phyloP scores from a whole-genome alignment of 30 jellyfish, hydroid and myxozoan species.

The Haliclystus octoradiatus region DNA sequence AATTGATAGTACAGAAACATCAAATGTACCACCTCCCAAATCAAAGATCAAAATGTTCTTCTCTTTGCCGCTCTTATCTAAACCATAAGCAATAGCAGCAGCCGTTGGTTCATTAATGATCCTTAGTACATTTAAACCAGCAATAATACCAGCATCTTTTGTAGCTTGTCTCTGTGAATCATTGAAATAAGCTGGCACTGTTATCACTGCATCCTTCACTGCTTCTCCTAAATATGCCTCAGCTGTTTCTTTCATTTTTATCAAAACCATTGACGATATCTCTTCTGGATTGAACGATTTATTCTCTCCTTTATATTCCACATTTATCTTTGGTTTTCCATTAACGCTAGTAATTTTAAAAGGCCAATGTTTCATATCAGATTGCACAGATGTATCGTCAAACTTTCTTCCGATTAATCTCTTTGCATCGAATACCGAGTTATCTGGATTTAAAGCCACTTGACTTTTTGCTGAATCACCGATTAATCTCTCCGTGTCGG shows the following conservation, averaged over 20 bases:
- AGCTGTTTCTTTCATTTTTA: constrained; percentile 94
- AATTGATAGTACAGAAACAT: constrained; percentile 6
- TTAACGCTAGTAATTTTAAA: constrained; percentile 63
- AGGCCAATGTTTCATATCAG: constrained; percentile 81
- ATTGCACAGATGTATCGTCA: constrained; percentile 33
- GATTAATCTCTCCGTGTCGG: constrained; percentile 44
- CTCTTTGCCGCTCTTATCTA: constrained; percentile 11
- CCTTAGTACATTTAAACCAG: constrained; percentile 21
- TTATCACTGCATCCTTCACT: constrained; percentile 9
- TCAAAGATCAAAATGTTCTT: constrained; percentile 7
- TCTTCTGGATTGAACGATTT: constrained; percentile 87
- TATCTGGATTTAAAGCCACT: too few relatives aligned
- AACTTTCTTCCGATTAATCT: constrained; percentile 84
- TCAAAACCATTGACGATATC: constrained; percentile 91
- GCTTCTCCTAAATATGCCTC: constrained; percentile 86
- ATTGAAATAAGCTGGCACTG: constrained; percentile 23
- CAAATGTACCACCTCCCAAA: constrained; percentile 28
- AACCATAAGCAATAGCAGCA: constrained; percentile 31
- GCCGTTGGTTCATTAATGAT: constrained; percentile 33
- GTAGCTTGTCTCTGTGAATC: constrained; percentile 19
- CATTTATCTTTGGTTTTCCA: constrained; percentile 68
- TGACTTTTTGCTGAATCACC: constrained; percentile 92
- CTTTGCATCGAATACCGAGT: too few relatives aligned
- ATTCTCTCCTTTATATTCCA: constrained; percentile 57
- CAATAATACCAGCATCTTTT: constrained; percentile 22